A percentile compares a stretch with the other conserved stretches of the same genome.
Evolutionary conservation across 2,113 vertebrate genomes (phyloP).

Genomic region (Tretioscincus oriximinensis): DNA sequence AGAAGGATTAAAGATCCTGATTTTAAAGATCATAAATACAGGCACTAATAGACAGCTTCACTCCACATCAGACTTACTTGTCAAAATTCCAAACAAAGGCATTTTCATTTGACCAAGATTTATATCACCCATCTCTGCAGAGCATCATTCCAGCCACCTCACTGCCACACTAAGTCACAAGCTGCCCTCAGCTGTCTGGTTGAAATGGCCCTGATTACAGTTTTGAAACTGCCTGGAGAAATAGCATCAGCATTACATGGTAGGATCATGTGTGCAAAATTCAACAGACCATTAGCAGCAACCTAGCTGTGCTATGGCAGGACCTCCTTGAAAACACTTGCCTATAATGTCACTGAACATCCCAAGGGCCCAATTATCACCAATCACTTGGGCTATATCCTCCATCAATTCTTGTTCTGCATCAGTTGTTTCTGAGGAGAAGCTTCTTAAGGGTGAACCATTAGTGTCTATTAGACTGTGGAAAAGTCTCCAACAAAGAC

Average conservation of each 20-base stretch:
- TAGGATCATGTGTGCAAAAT: neutral
- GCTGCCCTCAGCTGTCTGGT: neutral
- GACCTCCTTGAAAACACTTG: slow-evolving; percentile 23
- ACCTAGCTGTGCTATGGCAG: slow-evolving; percentile 6
- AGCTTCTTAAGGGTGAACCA: slow-evolving; percentile 25
- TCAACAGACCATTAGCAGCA: neutral
- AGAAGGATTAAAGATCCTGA: neutral
- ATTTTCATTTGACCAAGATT: neutral
- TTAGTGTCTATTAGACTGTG: neutral
- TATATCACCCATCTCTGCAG: neutral
- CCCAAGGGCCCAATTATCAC: slow-evolving; percentile 27
- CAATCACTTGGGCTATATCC: neutral
- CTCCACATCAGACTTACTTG: neutral
- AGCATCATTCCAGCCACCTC: rapidly evolving
- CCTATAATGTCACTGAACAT: neutral
- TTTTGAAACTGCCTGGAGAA: neutral
- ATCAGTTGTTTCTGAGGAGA: neutral
- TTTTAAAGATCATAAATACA: neutral
- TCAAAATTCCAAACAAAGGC: neutral
- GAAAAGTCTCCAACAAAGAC: neutral
- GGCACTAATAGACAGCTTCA: neutral
- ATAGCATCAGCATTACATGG: rapidly evolving
- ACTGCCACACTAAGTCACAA: rapidly evolving
- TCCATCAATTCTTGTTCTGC: slow-evolving; percentile 10
- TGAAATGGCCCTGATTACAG: rapidly evolving